These are phyloP conservation scores for Phortica okadai DNA, from an alignment of 2,888 invertebrate genomes.

Conservation along the genomic window DNA sequence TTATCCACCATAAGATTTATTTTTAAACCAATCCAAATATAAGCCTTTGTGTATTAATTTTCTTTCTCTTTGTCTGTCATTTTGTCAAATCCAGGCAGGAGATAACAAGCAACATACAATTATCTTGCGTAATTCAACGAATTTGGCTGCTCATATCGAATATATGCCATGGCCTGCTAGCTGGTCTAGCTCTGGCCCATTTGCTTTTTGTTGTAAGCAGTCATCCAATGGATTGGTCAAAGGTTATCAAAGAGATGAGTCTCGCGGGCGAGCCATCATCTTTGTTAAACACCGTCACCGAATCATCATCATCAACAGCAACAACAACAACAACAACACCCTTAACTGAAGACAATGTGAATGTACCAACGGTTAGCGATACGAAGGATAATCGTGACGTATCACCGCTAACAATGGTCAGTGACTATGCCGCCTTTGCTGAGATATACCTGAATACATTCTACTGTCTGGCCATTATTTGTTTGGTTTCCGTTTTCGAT, in stretches of 20 bases:
- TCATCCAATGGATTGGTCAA: constrained; percentile 75
- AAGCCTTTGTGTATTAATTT: background rate
- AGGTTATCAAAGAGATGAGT: constrained; percentile 67
- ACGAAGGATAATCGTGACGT: background rate
- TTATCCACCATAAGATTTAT: background rate
- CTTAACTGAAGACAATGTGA: constrained; percentile 39
- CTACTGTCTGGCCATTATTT: constrained; percentile 78
- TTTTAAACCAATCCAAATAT: constrained; percentile 15
- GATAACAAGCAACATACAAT: constrained; percentile 73
- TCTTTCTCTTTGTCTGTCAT: background rate
- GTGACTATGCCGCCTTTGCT: constrained; percentile 75
- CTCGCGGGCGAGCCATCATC: constrained; percentile 69
- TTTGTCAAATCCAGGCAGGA: constrained; percentile 58
- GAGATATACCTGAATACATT: constrained; percentile 77
- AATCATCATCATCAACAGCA: constrained; percentile 37
- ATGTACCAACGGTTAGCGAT: constrained; percentile 17
- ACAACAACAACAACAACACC: constrained; percentile 40
- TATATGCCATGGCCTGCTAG: constrained; percentile 79
- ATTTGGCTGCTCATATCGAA: constrained; percentile 79
- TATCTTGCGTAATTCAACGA: constrained; percentile 77
- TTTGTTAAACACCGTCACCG: constrained; percentile 18
- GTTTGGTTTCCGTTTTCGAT: constrained; percentile 79
- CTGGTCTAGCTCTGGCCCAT: constrained; percentile 77
- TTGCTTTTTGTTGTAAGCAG: constrained; percentile 75
- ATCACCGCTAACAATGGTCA: constrained; percentile 48